These are phyloP conservation scores for Prosapia bicincta DNA, from an alignment of 2,888 invertebrate genomes.

Conservation along the genomic window DNA sequence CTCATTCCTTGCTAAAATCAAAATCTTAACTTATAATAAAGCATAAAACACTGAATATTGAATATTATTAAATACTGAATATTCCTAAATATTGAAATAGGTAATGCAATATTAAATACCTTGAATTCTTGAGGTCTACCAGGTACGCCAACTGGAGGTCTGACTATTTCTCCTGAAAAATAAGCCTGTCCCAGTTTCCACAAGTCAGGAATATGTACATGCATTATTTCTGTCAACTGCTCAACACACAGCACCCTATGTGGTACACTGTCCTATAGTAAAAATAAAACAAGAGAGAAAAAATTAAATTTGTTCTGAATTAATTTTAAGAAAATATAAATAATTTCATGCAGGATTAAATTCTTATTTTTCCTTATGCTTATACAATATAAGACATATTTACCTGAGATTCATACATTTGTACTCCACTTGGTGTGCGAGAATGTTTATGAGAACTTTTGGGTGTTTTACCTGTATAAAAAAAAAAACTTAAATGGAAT, in stretches of 20 bases:
- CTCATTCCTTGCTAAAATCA: no score
- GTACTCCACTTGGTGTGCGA: conserved; percentile 34
- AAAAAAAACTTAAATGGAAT: no score
- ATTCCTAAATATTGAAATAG: no score
- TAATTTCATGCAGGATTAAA: no score
- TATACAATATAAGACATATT: no score
- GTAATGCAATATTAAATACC: conserved; percentile 47
- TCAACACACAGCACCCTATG: conserved; percentile 74
- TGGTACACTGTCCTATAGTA: conserved; percentile 51
- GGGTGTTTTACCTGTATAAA: conserved; percentile 40
- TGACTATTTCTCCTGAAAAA: conserved; percentile 82
- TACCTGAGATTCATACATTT: conserved; percentile 32
- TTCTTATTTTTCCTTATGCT: no score
- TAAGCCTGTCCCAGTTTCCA: conserved; percentile 96
- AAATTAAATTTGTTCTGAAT: background rate
- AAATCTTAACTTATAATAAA: no score
- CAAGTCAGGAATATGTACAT: conserved; percentile 79
- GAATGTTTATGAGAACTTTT: conserved; percentile 31
- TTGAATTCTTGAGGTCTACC: conserved; percentile 75
- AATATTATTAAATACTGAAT: no score
- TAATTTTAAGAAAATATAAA: no score
- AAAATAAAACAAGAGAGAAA: background rate
- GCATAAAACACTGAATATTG: no score
- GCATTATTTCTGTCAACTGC: conserved; percentile 70
- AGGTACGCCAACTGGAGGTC: conserved; percentile 62